Evolutionary conservation across 2,888 invertebrate genomes (phyloP).

Genomic region (Euphydryas editha): DNA sequence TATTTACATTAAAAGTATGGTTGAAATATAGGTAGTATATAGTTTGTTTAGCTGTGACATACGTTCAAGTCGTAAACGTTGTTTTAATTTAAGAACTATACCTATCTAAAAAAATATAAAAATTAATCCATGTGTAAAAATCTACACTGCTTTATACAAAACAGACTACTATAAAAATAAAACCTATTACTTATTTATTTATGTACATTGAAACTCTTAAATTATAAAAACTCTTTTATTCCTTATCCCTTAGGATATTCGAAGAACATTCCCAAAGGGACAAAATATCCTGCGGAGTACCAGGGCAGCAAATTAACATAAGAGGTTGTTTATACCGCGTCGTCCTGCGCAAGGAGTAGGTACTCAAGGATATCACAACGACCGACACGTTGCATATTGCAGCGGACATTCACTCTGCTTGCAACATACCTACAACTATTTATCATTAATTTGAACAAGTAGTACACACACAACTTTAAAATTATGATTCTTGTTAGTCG

Average conservation of each 20-base stretch:
- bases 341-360: constrained; percentile 77
- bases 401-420: constrained; percentile 64
- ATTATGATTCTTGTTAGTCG: neutral
- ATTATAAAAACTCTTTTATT: neutral
- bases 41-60: no score
- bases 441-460: neutral
- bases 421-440: constrained; percentile 1
- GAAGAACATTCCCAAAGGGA: constrained; percentile 81
- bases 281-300: constrained; percentile 83
- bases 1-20: neutral
- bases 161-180: no score
- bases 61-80: no score
- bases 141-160: no score
- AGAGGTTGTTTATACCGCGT: constrained; percentile 61
- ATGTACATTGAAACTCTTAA: neutral
- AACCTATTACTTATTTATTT: no score
- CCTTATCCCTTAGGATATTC: constrained; percentile 54
- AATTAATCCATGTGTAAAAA: no score
- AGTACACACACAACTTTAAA: neutral
- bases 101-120: no score
- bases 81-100: no score
- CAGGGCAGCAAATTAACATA: constrained; percentile 70
- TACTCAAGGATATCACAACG: constrained; percentile 77
- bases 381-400: constrained; percentile 56
- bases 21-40: no score